Base-by-base conservation (phyloP, 1,140 invertebrate species). In the Drosophila sturtevanti region DNA sequence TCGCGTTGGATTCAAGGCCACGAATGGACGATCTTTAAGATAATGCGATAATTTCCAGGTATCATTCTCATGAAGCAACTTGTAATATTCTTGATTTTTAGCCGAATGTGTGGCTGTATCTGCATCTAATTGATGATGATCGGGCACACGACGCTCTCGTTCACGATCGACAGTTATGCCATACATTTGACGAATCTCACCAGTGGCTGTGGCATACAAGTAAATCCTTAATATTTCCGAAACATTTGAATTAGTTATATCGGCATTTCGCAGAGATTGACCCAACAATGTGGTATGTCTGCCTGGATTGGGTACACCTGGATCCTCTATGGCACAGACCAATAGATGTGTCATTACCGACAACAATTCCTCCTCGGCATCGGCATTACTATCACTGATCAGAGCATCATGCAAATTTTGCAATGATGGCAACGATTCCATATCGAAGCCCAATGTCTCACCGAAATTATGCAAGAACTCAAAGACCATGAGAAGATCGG, bases 381-480 rank as follows among this genome's bases (percentile, higher is more conserved):
- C 96, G 24, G 93, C 93, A 35, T 92, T 91, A 64, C 93, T 93
- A 84, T 96, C 96, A 82, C 96, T 96, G 44, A 98, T 92, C 2
- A 99, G 92, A 0, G 97, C 97, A 79, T 96, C 94, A 92, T 99
- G 98, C 0, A 99, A 92, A 54, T 95, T 96, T 81, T 97, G 96
- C 62, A 99, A 90, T 0, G 95, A 96, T 4, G 98, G 98, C 44
- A 99, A 91, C 0, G 96, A 96, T 38, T 98, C 97, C 94, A 97
- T 95, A 89, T 98, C 96, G 89, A 98, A 98, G 44, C 97, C 97
- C 9, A 99, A 93, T 0, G 97, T 97, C 92, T 98, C 96, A 22
- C 97, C 97, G 91, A 99, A 99, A 92, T 98, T 99, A 81, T 98
- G 96, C 52, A 98, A 93, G 92, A 99, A 99, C 93, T 99, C 98